phyloP scores from a whole-genome alignment of 2,113 vertebrate species.

The Empidonax traillii region DNA sequence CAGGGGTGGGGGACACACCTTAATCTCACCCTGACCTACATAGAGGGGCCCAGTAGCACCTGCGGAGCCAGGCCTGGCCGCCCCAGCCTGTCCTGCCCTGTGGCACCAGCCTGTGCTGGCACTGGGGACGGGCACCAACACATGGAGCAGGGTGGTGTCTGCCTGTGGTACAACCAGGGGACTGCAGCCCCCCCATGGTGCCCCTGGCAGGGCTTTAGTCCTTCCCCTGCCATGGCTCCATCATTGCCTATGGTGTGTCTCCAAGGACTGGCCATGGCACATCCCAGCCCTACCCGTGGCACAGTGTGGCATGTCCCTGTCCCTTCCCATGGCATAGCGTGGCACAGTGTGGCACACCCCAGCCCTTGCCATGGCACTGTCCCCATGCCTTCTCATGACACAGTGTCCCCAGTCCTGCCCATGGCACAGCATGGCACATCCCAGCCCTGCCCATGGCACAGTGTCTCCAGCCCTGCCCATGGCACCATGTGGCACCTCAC shows the following conservation, averaged over 20 bases:
- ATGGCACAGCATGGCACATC: too few relatives aligned
- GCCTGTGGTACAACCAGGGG: fast-evolving
- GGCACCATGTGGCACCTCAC: neutral
- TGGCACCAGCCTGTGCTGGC: neutral
- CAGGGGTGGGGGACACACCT: neutral
- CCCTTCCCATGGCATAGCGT: neutral
- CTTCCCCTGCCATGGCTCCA: neutral
- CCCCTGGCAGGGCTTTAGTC: neutral
- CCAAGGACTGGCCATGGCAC: neutral
- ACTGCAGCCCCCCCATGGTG: neutral
- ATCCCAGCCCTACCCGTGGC: neutral
- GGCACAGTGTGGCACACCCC: neutral
- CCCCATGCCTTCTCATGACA: neutral
- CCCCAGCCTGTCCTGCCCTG: neutral
- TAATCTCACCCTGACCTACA: neutral
- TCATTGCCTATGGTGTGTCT: neutral
- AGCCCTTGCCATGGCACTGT: neutral
- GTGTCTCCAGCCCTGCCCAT: neutral
- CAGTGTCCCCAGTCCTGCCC: neutral
- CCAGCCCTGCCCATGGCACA: neutral
- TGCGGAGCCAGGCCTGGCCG: neutral
- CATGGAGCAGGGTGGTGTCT: neutral
- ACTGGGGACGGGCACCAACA: neutral
- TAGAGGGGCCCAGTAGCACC: neutral
- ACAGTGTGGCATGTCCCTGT: neutral